Evolutionary conservation across 1,140 invertebrate species (phyloP), one percentile per base, ranked within the genome.

Genomic region (Drosophila nikananu): DNA sequence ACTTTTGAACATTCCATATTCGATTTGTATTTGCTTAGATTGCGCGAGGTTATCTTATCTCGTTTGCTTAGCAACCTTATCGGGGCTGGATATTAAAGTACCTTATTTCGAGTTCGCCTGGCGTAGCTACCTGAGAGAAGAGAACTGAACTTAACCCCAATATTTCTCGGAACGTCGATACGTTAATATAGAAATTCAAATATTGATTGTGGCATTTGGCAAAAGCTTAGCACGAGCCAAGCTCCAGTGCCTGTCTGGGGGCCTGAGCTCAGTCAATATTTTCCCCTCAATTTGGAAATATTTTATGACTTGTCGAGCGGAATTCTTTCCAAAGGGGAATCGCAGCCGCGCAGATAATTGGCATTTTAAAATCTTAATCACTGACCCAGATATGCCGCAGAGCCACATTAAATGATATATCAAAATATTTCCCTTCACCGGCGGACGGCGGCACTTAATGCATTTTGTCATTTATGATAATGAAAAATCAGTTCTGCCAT

Each of bases 91-190:
- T 54, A 68, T 32, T 32, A 19, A 12, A 23, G 35, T 21, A 23
- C n/a, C 19, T 48, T 55, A 17, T 39, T 48, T 17, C 15, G 49
- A 71, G 63, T 55, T 46, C 51, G 39, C 17, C 17, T 46, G 25
- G 39, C 44, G 58, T 62, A 54, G 62, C 67, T 86, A 86, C 83
- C 83, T 86, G 83, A 86, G 59, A 49, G 55, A n/a, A 9, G 23
- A 63, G 57, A 73, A 83, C 83, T 86, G 83, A 86, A 86, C 83
- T 86, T 86, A 83, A 86, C 83, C 83, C 83, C 83, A 77, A 80
- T 86, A 58, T 62, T 86, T 89, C 84, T 80, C 27, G 81, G 83
- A 86, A 86, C 41, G 70, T 41, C 46, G 44, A 70, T 67, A 35
- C 27, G 13, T 44, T 10, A 2, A 68, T 71, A 71, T 71, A 68